Evolutionary conservation across 2,113 vertebrate genomes (phyloP), one percentile per base, ranked within the genome.

Genomic region (Cynoglossus semilaevis): DNA sequence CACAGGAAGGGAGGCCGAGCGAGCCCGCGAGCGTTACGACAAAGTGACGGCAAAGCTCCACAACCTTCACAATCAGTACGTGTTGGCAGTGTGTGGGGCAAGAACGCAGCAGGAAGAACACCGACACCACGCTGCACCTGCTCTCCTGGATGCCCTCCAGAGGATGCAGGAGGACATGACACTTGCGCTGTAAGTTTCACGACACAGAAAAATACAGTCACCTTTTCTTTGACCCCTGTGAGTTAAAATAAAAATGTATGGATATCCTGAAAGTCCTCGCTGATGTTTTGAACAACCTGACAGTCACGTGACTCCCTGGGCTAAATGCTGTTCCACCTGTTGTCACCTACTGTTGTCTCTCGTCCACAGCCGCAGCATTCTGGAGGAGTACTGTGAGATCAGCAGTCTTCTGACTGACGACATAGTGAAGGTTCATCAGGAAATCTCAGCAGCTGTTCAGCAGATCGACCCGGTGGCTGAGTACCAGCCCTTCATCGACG

Each of bases 111-210:
- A 98, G 85, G 94, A 93, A 29, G 94, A 97, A 16, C 94, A 99
- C 81, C 92, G 91, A 81, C 52, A 88, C 68, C 65, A 90, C 79
- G 0, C 94, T 0, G 83, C 96, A 51, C 97, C 97, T 1, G 85
- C 93, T 3, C 90, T 99, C 51, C 91, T 99, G 11, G 96, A 99
- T 59, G 94, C 94, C 0, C 83, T 99, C 52, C 96, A 99, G 77
- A 95, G 92, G 84, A 98, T 98, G 95, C 93, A 99, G 85, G 95
- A 99, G 90, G 97, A 99, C 87, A 98, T 98, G 96, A 94, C 96
- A 0, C 81, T 81, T 0, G 82, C 85, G 1, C 79, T 87, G 83
- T 87, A 50, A 78, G 85, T 82, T 51, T 54, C 73, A 15, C 59
- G 54, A 52, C n/a, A 17, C 5, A 36, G 5, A 7, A 36, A 36